These are phyloP conservation scores for Drosophila basisetae DNA, from an alignment of 2,888 invertebrate genomes.

Conservation along the genomic window DNA sequence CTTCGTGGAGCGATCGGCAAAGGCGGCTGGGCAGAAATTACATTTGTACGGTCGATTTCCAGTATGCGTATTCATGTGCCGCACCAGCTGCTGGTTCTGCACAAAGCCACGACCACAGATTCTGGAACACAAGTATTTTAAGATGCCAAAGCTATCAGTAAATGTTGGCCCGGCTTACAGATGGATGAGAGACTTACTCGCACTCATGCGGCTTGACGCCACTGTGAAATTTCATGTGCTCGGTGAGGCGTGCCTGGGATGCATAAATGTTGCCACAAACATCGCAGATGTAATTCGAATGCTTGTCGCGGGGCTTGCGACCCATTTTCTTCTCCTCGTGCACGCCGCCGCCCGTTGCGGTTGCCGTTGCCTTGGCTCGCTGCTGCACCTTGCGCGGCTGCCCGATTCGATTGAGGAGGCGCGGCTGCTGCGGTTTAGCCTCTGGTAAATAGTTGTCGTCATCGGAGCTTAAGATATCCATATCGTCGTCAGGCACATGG, in stretches of 20 bases:
- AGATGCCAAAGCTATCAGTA: too few relatives aligned
- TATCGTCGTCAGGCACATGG: constrained; percentile 32
- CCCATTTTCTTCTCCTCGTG: constrained; percentile 59
- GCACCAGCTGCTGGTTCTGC: constrained; percentile 84
- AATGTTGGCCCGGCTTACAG: neutral
- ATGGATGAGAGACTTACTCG: constrained; percentile 76
- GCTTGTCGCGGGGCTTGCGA: constrained; percentile 70
- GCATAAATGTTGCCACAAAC: constrained; percentile 85
- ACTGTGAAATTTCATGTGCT: constrained; percentile 84
- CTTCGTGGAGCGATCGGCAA: constrained; percentile 85
- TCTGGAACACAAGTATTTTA: constrained; percentile 52
- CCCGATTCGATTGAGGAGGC: constrained; percentile 33
- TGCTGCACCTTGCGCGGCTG: constrained; percentile 44
- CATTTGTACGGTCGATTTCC: constrained; percentile 85
- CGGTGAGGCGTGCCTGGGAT: constrained; percentile 83
- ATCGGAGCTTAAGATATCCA: constrained; percentile 53
- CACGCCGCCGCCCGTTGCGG: neutral
- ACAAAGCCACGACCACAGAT: constrained; percentile 85
- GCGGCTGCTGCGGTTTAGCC: constrained; percentile 28
- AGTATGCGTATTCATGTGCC: constrained; percentile 85
- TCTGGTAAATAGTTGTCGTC: constrained; percentile 46
- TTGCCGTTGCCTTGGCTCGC: constrained; percentile 10
- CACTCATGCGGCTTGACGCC: constrained; percentile 84
- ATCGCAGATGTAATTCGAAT: constrained; percentile 82
- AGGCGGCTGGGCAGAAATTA: constrained; percentile 84